A percentile compares a stretch with the other conserved stretches of the same genome.
phyloP scores from a whole-genome alignment of 1,140 invertebrate species.

The Drosophila funebris region DNA sequence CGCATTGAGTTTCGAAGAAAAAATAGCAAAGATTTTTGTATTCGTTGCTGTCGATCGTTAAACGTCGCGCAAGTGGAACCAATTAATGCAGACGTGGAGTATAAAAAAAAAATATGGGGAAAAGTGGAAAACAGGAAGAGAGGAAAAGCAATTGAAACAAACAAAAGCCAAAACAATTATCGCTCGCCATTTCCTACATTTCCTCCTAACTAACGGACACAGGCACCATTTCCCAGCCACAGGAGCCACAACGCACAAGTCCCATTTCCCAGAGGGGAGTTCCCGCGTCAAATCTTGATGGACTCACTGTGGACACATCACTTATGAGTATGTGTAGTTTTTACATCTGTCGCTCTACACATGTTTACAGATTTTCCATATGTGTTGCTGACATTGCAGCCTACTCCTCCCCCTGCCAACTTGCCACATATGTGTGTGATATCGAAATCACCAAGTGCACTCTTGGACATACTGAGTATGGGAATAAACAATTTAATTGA shows the following conservation, averaged over 20 bases:
- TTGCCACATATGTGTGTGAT: slow-evolving; percentile 14
- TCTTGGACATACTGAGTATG: slow-evolving; percentile 18
- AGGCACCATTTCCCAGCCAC: slow-evolving; percentile 7
- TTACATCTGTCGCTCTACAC: slow-evolving; percentile 31
- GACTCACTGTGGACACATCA: slow-evolving; percentile 45
- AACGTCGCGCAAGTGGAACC: slow-evolving; percentile 74
- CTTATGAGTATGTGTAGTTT: slow-evolving; percentile 34
- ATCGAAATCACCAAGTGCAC: slow-evolving; percentile 36
- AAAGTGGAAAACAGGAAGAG: slow-evolving; percentile 52
- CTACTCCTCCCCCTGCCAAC: not conserved
- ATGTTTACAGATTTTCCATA: slow-evolving; percentile 71
- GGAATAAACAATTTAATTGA: slow-evolving; percentile 22
- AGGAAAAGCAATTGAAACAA: slow-evolving; percentile 44
- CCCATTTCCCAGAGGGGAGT: slow-evolving; percentile 21
- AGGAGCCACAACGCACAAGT: not conserved
- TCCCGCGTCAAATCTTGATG: slow-evolving; percentile 41
- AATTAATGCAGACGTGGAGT: slow-evolving; percentile 60
- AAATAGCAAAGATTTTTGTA: slow-evolving; percentile 47
- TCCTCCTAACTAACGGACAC: not conserved
- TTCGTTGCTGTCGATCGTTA: slow-evolving; percentile 53
- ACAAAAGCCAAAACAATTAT: slow-evolving; percentile 30
- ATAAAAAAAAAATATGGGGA: not conserved
- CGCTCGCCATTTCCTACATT: slow-evolving; percentile 34
- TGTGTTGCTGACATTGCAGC: slow-evolving; percentile 43
- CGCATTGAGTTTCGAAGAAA: slow-evolving; percentile 27